Evolutionary conservation across 2,888 invertebrate genomes (phyloP).

Genomic region (Automeris io): DNA sequence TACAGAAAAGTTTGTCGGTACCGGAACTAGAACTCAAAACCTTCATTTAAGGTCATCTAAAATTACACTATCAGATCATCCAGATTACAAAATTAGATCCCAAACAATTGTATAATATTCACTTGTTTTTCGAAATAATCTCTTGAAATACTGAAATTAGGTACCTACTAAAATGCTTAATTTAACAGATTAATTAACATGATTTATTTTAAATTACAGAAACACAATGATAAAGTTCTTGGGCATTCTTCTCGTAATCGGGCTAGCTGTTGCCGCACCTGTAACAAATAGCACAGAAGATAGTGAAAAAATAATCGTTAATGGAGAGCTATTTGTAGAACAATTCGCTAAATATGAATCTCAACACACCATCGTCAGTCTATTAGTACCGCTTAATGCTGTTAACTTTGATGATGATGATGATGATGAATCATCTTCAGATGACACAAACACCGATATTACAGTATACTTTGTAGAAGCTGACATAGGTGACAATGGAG

Average conservation of each 20-base stretch:
- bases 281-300: constrained; percentile 15
- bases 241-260: constrained; percentile 21
- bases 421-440: constrained; percentile 9
- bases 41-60: too few relatives aligned
- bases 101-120: too few relatives aligned
- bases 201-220: constrained; percentile 15
- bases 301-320: constrained; percentile 21
- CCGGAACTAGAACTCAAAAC: too few relatives aligned
- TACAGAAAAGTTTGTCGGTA: too few relatives aligned
- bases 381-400: constrained; percentile 31
- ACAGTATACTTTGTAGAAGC: constrained; percentile 32
- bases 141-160: too few relatives aligned
- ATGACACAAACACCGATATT: constrained; percentile 7
- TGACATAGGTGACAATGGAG: constrained; percentile 25
- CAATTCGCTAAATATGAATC: constrained; percentile 24
- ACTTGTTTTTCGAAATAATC: too few relatives aligned
- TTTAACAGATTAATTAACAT: constrained; percentile 5
- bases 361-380: constrained; percentile 31
- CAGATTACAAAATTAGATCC: too few relatives aligned
- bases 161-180: too few relatives aligned
- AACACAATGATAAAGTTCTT: constrained; percentile 22
- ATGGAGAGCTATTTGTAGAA: constrained; percentile 24
- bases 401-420: constrained; percentile 28
- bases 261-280: constrained; percentile 27
- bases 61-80: too few relatives aligned